These are phyloP conservation scores for Sceloporus tristichus DNA, from an alignment of 2,113 vertebrate genomes.

Conservation along the genomic window DNA sequence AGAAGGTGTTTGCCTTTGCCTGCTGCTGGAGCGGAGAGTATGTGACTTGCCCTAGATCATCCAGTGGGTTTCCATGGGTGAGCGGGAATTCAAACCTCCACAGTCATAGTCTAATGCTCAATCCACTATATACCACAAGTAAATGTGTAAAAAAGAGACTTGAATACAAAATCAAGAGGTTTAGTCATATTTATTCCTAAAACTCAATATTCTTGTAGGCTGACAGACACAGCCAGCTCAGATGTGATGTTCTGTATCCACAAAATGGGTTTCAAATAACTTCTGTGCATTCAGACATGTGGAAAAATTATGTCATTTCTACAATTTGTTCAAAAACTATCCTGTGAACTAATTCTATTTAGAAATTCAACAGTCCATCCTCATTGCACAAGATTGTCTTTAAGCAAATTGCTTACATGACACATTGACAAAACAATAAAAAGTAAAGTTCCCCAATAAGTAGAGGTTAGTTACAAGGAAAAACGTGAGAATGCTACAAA, in stretches of 20 bases:
- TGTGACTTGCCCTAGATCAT: too few species aligned
- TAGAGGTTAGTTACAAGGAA: constrained; percentile 15
- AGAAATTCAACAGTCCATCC: neutral
- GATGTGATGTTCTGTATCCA: constrained; percentile 6
- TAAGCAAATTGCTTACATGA: constrained; percentile 15
- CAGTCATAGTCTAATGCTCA: too few species aligned
- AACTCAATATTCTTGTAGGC: constrained; percentile 16
- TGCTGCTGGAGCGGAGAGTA: too few species aligned
- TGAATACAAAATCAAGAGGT: constrained; percentile 9
- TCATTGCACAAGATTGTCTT: constrained; percentile 23
- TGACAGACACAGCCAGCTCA: constrained; percentile 2
- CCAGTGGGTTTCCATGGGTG: too few species aligned
- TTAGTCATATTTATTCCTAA: constrained; percentile 33
- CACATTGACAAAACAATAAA: constrained; percentile 16
- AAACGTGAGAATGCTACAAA: constrained; percentile 3
- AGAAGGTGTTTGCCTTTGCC: too few species aligned
- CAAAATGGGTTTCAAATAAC: constrained; percentile 26
- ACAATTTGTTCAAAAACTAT: constrained; percentile 31
- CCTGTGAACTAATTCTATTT: constrained; percentile 22
- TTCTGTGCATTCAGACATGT: constrained; percentile 20
- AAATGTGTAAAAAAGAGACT: neutral
- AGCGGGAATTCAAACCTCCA: too few species aligned
- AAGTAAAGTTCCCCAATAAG: neutral
- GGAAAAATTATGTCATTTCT: neutral
- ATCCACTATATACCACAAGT: too few species aligned